Evolutionary conservation across 2,888 invertebrate species (phyloP).

Genomic region (Cactoblastis cactorum): DNA sequence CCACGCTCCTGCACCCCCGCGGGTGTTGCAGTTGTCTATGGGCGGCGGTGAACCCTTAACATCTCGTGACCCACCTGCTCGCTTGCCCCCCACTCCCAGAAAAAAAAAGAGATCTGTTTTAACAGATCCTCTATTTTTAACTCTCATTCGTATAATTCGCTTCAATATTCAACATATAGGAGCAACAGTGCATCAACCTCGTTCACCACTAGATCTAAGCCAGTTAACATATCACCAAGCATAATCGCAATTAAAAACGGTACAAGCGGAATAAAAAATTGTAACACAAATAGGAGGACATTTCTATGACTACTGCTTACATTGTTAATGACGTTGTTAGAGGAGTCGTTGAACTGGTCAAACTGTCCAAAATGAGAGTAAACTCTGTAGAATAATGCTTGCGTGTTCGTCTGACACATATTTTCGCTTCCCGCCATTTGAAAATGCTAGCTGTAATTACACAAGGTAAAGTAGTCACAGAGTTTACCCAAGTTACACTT

Average conservation of each 20-base stretch:
- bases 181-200: neutral
- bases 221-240: neutral
- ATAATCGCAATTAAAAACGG: constrained; percentile 10
- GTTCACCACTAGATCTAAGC: neutral
- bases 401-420: constrained; percentile 38
- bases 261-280: constrained; percentile 5
- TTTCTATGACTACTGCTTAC: constrained; percentile 13
- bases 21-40: no score
- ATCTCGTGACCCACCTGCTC: no score
- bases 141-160: no score
- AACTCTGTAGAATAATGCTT: constrained; percentile 17
- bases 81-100: no score
- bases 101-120: no score
- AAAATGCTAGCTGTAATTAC: constrained; percentile 56
- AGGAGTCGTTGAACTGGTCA: constrained; percentile 1
- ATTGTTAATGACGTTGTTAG: constrained; percentile 14
- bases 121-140: no score
- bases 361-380: constrained; percentile 10
- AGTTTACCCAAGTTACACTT: neutral
- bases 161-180: no score
- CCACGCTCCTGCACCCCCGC: no score
- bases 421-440: constrained; percentile 40
- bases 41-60: no score
- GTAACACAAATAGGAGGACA: constrained; percentile 13
- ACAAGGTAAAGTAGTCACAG: neutral